Percentiles rank a stretch among this genome's conserved stretches.
phyloP scores from a whole-genome alignment of 2,113 vertebrate species.

The human region GRCh38 chr14:70577501-70578000 shows the following conservation, averaged over 20 bases:
- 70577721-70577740: not conserved
- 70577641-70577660: not conserved
- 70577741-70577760: not conserved
- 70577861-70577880: not conserved
- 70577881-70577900: not conserved
- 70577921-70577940: not conserved
- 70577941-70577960: not conserved
- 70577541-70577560: not conserved
- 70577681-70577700: not conserved
- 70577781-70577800: not conserved
- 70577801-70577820: not conserved
- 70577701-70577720: not conserved
- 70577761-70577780: not conserved
- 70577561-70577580: not conserved
- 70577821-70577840: not conserved
- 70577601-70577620: not conserved
- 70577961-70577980: not conserved
- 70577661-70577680: not conserved
- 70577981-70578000: not conserved
- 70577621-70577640: not conserved
- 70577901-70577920: not conserved
- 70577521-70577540: not conserved
- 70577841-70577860: not conserved
- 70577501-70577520: not conserved
- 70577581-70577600: not conserved